Evolutionary conservation across 2,888 invertebrate species (phyloP), one percentile per base, ranked within the genome.

Genomic region (Lasioglossum vierecki): DNA sequence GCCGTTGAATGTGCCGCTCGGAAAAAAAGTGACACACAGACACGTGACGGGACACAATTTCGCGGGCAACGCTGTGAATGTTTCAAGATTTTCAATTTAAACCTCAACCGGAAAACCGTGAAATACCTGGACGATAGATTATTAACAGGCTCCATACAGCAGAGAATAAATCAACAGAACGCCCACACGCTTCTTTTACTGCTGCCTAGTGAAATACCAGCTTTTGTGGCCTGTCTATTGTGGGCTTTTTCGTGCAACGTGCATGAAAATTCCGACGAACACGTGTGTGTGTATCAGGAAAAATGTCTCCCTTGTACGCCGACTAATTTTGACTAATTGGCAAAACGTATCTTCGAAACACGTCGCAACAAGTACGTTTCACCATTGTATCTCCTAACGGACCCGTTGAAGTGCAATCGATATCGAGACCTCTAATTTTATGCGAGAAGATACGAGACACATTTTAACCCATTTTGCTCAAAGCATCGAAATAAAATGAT

Each of bases 321-420:
- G 80, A 5, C 49, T 46, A 79, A 79, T 72, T 72, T 46, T 18
- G 39, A 22, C 41, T 30, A 18, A 30, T 70, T 22, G 30, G 13
- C 46, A 26, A 63, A 41, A 57, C 57, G 26, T 22, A 26, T 30
- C 8, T 18, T n/a, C 11, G 22, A 18, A 41, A 71, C 22, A 35
- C 60, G 57, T 35, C 15, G 71, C 71, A 60, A 79, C 60, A 72
- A 72, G 60, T 79, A 72, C 57, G 30, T 22, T n/a, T 30, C 57
- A 30, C 70, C 26, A 26, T 35, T 53, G n/a, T 13, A 30, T 30
- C 26, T 22, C 30, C 26, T 26, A 39, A 41, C 35, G 39, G 75
- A 35, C 6, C 18, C 13, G 63, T 30, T 35, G 66, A 66, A 39
- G 66, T 35, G 35, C 30, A 26, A 30, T 30, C 30, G 26, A 30